These are phyloP conservation scores for Drosophila melanica DNA, from an alignment of 1,140 invertebrate species.

Conservation along the genomic window DNA sequence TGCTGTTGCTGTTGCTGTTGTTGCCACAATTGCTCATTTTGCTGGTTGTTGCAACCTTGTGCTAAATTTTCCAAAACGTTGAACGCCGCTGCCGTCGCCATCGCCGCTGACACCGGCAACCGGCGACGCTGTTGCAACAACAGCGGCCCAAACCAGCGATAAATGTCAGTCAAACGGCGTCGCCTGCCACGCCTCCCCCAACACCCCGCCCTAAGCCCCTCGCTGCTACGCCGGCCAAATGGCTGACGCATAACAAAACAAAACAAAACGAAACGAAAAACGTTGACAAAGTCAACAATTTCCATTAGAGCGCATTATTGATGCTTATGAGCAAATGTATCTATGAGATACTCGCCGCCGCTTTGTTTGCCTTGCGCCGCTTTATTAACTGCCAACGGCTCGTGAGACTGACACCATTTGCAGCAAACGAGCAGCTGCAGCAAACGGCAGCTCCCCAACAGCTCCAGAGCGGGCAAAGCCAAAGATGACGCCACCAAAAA, in stretches of 20 bases:
- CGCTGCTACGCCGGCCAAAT: conserved; percentile 31
- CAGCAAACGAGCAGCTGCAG: conserved; percentile 17
- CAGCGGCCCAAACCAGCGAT: conserved; percentile 64
- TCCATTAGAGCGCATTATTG: conserved; percentile 78
- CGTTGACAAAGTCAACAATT: conserved; percentile 57
- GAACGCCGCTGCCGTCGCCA: conserved; percentile 53
- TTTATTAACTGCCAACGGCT: conserved; percentile 60
- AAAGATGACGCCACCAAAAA: conserved; percentile 30
- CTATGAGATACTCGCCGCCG: conserved; percentile 54
- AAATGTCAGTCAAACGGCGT: conserved; percentile 75
- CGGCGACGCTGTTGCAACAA: conserved; percentile 62
- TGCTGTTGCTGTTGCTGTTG: conserved; percentile 38
- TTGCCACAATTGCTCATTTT: conserved; percentile 80
- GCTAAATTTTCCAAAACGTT: conserved; percentile 82
- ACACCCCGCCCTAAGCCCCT: not conserved
- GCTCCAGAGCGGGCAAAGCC: conserved; percentile 4
- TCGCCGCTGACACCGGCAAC: conserved; percentile 48
- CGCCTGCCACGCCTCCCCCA: conserved; percentile 53
- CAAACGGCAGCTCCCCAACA: not conserved
- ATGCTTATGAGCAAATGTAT: conserved; percentile 74
- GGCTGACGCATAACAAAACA: conserved; percentile 68
- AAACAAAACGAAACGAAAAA: conserved; percentile 21
- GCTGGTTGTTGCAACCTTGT: conserved; percentile 75
- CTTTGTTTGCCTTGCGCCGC: conserved; percentile 32
- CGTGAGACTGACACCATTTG: conserved; percentile 68